Evolutionary conservation across 2,797 vertebrate species (phyloP), one percentile per base, ranked within the genome.

Genomic region (Sebastes vulpes): DNA sequence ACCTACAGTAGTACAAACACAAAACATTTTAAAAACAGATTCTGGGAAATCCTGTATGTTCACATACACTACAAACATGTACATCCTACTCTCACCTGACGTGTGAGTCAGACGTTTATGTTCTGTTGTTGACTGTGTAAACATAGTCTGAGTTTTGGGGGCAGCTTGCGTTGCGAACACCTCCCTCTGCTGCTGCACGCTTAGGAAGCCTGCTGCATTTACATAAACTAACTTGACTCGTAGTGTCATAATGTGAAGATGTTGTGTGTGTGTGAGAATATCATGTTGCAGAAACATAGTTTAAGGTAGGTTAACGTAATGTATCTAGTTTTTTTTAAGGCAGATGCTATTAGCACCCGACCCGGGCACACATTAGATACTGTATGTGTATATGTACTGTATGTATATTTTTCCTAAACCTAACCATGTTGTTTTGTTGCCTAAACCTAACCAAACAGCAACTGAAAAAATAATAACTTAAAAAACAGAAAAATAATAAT

Each of bases 71-170:
- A 38, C 65, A 76, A 59, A 89, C 68, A 82, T 10, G 16, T 5
- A n/a, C 56, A 16, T n/a, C 57, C 16, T 14, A 56, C n/a, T 77
- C 14, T 48, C 73, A 54, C 10, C 61, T 75, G 72, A 79, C 5
- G 48, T 2, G 5, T 61, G 66, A 79, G 64, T 84, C 65, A 70
- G 32, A 72, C 21, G 48, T 64, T 57, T 56, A 1, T 56, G 53
- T 50, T 35, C 18, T n/a, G 18, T 64, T 21, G 18, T 60, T 90
- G 77, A 75, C 72, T 75, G 60, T 81, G 87, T 81, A 84, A 92
- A 92, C 79, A 87, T 1, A 12, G 48, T 20, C 23, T 29, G 64
- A 73, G 74, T 57, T 59, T 57, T 46, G 21, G 23, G 69, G 57
- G 12, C 46, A 14, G 66, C 52, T 57, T 31, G n/a, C 66, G 64